Evolutionary conservation across 2,113 vertebrate genomes (phyloP).

Genomic region (Cyrtonyx montezumae): DNA sequence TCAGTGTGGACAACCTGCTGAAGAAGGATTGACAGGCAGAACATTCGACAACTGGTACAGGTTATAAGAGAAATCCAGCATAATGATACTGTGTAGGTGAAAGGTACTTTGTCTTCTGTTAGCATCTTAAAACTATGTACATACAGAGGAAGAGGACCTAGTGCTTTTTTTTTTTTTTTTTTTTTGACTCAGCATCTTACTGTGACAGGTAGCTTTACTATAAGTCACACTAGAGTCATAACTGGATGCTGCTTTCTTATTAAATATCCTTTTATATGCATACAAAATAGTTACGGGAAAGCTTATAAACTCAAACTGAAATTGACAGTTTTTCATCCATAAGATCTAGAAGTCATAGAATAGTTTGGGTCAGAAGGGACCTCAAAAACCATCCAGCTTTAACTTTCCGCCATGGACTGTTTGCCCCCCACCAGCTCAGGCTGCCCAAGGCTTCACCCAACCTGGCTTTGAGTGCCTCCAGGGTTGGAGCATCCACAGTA

Average conservation of each 20-base stretch:
- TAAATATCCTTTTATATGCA: background rate
- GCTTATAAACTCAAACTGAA: background rate
- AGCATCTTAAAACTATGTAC: background rate
- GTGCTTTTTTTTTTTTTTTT: background rate
- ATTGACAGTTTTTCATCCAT: background rate
- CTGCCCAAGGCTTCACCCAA: background rate
- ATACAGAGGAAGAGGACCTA: background rate
- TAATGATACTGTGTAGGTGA: background rate
- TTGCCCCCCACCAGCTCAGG: background rate
- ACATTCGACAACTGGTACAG: background rate
- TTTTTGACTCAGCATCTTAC: background rate
- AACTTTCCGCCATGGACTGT: background rate
- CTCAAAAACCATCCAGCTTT: background rate
- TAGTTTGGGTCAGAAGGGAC: background rate
- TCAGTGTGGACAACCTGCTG: slow-evolving; percentile 1
- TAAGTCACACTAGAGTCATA: background rate
- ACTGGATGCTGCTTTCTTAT: background rate
- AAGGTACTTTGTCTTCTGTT: background rate
- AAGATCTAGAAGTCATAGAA: background rate
- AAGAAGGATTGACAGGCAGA: background rate
- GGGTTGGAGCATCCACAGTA: background rate
- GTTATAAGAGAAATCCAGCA: background rate
- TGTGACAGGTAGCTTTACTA: background rate
- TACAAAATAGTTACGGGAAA: background rate
- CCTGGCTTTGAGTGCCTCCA: background rate